A percentile compares a stretch with the other conserved stretches of the same genome.
phyloP scores from a whole-genome alignment of 2,113 vertebrate genomes.

The Ageneiosus marmoratus region DNA sequence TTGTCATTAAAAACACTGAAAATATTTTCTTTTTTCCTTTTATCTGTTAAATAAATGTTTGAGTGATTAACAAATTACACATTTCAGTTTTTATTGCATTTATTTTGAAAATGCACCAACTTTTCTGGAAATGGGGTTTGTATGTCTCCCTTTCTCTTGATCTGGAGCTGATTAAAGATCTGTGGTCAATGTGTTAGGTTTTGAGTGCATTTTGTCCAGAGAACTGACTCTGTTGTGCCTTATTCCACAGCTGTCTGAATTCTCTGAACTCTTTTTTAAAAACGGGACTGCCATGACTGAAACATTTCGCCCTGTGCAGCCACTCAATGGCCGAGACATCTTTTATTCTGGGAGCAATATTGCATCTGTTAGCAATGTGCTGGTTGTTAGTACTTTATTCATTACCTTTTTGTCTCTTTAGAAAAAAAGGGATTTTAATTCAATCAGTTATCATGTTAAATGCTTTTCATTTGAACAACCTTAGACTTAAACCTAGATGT shows the following conservation, averaged over 20 bases:
- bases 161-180: background rate
- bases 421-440: background rate
- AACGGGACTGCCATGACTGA: constrained; percentile 56
- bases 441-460: background rate
- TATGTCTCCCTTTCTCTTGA: background rate
- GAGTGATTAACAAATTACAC: too few species aligned
- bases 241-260: constrained; percentile 60
- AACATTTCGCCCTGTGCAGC: constrained; percentile 63
- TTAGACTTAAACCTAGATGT: too few species aligned
- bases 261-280: constrained; percentile 59
- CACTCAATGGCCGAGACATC: constrained; percentile 59
- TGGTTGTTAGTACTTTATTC: constrained; percentile 53
- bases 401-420: constrained; percentile 9
- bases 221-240: background rate
- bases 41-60: too few species aligned
- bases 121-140: too few species aligned
- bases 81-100: too few species aligned
- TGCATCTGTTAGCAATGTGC: constrained; percentile 28
- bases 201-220: background rate
- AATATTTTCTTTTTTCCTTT: too few species aligned
- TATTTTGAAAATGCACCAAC: too few species aligned
- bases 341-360: constrained; percentile 58
- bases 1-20: too few species aligned
- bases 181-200: background rate
- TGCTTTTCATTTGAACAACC: background rate